A percentile compares a stretch with the other conserved stretches of the same genome.
Conservation (phyloP, 2,797 vertebrate species). For the Neosilurus mollespiculum region DNA sequence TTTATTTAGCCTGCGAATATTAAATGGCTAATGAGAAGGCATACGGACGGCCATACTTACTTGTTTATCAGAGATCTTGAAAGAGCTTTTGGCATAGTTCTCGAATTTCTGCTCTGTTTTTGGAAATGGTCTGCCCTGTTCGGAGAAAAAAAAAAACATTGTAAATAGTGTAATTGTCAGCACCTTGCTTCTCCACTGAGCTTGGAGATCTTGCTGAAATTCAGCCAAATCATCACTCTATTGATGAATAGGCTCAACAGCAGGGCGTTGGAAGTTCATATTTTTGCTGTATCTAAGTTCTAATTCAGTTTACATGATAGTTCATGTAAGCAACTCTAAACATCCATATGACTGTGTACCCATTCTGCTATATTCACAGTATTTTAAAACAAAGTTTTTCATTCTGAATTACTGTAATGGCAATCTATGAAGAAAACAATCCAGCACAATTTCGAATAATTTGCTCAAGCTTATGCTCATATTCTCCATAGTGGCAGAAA, state of each 20-base stretch:
- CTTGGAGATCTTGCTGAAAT: constrained; percentile 47
- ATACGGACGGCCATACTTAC: constrained; percentile 64
- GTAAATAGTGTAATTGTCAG: constrained; percentile 45
- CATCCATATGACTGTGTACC: constrained; percentile 11
- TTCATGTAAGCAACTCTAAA: constrained; percentile 45
- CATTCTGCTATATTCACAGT: constrained; percentile 28
- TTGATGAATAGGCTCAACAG: constrained; percentile 43
- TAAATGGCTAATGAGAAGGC: not conserved
- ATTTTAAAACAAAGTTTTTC: constrained; percentile 11
- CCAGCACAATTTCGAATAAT: constrained; percentile 23
- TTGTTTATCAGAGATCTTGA: constrained; percentile 74
- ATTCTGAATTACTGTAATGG: constrained; percentile 29
- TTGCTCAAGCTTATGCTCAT: not conserved
- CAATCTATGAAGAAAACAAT: not conserved
- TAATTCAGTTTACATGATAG: constrained; percentile 45
- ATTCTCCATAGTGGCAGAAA: constrained; percentile 19
- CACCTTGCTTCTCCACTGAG: constrained; percentile 48
- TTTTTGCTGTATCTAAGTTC: constrained; percentile 43
- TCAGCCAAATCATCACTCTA: constrained; percentile 38
- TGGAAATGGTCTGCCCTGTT: constrained; percentile 73
- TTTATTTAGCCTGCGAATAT: not conserved
- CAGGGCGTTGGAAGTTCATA: constrained; percentile 42
- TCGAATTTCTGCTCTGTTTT: constrained; percentile 81
- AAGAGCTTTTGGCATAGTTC: constrained; percentile 72
- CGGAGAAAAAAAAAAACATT: constrained; percentile 31